Base-by-base conservation (phyloP, 2,797 vertebrate species). In the Rhodeus uyekii region DNA sequence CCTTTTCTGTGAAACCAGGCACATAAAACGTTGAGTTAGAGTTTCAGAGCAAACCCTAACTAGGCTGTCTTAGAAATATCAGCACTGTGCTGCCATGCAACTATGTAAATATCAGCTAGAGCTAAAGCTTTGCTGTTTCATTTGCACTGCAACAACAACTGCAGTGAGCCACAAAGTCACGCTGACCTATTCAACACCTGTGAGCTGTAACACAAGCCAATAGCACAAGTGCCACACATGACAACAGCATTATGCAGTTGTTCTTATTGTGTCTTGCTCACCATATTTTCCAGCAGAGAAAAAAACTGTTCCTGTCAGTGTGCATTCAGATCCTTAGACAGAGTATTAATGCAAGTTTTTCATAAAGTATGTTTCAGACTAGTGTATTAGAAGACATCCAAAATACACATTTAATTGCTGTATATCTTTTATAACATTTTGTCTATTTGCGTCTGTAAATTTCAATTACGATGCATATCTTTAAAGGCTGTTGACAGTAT, bases 251-350 rank as follows among this genome's bases (percentile, higher is more conserved):
- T 63, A 84, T 78, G 68, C 58, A 64, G 78, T 58, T 50, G 18
- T 67, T 82, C 84, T 86, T 86, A 68, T 85, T 89, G 88, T 87
- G 81, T 82, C 80, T 29, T 58, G 1, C 64, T 91, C 76, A 7
- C 89, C 27, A 69, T 83, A 89, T 84, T 60, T 61, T 82, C 89
- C 34, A 73, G 72, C 65, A 58, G 76, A 64, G 87, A 80, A 80
- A 88, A 85, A 87, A 83, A 84, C 79, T 82, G 79, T 42, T 83
- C 64, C 46, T 19, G 68, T 83, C 73, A 67, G 39, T 82, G 64
- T 42, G 58, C 55, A 81, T 53, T 76, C 36, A 73, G 50, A 58
- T 69, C 9, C 9, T 76, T 22, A 76, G 53, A 84, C 53, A 16
- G 55, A 78, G 19, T 48, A 19, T 19, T 48, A 42, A n/a, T n/a